Conservation (phyloP, 2,113 vertebrate genomes). For the Theristicus caerulescens region DNA sequence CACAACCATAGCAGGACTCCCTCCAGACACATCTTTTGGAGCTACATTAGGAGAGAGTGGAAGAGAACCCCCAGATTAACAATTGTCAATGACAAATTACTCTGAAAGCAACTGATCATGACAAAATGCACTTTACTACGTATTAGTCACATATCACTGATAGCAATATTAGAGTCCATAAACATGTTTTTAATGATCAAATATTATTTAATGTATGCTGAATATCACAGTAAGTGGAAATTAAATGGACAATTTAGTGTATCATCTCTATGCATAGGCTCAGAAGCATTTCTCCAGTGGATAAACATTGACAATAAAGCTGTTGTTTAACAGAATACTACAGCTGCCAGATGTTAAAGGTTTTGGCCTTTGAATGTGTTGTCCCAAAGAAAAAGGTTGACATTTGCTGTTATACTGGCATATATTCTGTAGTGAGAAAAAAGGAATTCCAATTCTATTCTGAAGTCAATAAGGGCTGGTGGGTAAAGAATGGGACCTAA, state of each 20-base stretch:
- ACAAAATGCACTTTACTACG: conserved; percentile 62
- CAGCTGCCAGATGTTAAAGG: conserved; percentile 43
- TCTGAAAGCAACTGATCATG: conserved; percentile 56
- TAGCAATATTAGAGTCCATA: conserved; percentile 70
- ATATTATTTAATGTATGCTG: conserved; percentile 69
- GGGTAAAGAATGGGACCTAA: neutral
- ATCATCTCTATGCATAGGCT: conserved; percentile 56
- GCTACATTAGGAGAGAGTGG: neutral
- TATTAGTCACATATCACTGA: conserved; percentile 74
- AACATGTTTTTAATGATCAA: conserved; percentile 79
- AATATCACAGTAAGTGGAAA: conserved; percentile 71
- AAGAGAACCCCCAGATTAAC: conserved; percentile 52
- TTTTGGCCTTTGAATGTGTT: neutral
- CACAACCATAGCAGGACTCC: neutral
- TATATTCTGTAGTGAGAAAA: neutral
- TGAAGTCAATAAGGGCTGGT: neutral
- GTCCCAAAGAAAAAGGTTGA: neutral
- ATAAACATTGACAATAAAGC: conserved; percentile 55
- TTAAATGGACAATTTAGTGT: conserved; percentile 75
- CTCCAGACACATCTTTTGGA: neutral
- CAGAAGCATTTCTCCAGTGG: conserved; percentile 21
- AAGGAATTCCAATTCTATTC: neutral
- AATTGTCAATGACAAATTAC: conserved; percentile 64
- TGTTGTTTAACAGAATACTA: conserved; percentile 45
- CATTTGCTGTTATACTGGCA: neutral